Evolutionary conservation across 2,797 vertebrate genomes (phyloP), one percentile per base, ranked within the genome.

Genomic region (Lithobates pipiens): DNA sequence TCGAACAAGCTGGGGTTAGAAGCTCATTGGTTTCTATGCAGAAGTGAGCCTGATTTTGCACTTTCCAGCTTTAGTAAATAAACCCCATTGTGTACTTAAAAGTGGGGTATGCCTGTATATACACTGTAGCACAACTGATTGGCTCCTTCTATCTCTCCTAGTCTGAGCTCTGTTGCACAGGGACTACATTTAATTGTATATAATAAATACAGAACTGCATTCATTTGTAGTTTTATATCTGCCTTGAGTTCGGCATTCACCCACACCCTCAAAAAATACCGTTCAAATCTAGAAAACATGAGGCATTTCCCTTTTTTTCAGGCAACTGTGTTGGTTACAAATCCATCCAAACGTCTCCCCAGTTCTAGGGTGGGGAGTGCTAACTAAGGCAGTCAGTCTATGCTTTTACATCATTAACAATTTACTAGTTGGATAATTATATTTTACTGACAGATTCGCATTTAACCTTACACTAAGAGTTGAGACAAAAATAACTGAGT

Each of bases 381-480:
- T 36, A 78, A 29, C 44, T 67, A 68, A 44, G 36, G 27, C 63
- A 68, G 61, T 46, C 63, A 68, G 61, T 46, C 42, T 79, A 63
- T 79, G 4, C 10, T 10, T 29, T 79, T 11, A 69, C 61, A 67
- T 67, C 8, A 44, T 77, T 67, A 39, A 25, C 13, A 27, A 61
- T 39, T 39, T 50, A 50, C 42, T 23, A 80, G 25, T n/a, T 34
- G 3, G 27, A n/a, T n/a, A 6, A 32, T 70, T 18, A 34, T 50
- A 8, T 79, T 68, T 68, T 78, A 46, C 7, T 42, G 5, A 46
- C 42, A 70, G 42, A 69, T 39, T 15, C 5, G 0, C 18, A 23
- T 10, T 27, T 25, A 67, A 67, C 5, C 5, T 42, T 67, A 25
- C n/a, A 5, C 44, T 74, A 44, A 44, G n/a, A 15, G 23, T 25